Percentiles rank a stretch among this genome's conserved stretches.
These are phyloP conservation scores for Conchocele bisecta DNA, from an alignment of 2,888 invertebrate genomes.

Conservation along the genomic window DNA sequence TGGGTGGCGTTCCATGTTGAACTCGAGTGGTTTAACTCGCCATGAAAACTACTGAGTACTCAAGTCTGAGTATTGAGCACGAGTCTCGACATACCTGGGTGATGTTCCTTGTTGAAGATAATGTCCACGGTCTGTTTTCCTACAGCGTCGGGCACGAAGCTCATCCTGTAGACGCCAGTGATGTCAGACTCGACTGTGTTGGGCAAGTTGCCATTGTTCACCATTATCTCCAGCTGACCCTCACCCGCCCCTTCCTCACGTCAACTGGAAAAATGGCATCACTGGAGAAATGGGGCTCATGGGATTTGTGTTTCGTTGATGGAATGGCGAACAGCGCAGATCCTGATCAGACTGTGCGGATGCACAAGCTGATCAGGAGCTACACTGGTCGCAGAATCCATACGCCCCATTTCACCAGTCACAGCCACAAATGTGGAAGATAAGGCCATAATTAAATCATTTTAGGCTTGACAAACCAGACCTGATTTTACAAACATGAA, in stretches of 20 bases:
- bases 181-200: constrained; percentile 86
- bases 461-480: no score
- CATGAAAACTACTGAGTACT: neutral
- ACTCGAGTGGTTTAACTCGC: neutral
- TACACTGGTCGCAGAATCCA: no score
- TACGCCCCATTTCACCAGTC: no score
- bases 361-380: no score
- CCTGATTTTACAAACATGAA: no score
- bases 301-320: no score
- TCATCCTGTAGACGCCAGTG: constrained; percentile 91
- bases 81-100: constrained; percentile 81
- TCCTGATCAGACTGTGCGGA: no score
- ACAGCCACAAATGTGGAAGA: no score
- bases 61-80: neutral
- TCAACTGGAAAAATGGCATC: constrained; percentile 89
- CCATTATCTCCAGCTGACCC: constrained; percentile 99
- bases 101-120: constrained; percentile 85
- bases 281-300: no score
- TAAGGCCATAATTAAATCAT: no score
- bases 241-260: constrained; percentile 99
- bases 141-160: constrained; percentile 93
- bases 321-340: no score
- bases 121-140: constrained; percentile 95
- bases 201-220: constrained; percentile 99
- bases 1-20: constrained; percentile 84